These are phyloP conservation scores for Xiphorhynchus elegans DNA, from an alignment of 2,113 vertebrate species.

Conservation along the genomic window DNA sequence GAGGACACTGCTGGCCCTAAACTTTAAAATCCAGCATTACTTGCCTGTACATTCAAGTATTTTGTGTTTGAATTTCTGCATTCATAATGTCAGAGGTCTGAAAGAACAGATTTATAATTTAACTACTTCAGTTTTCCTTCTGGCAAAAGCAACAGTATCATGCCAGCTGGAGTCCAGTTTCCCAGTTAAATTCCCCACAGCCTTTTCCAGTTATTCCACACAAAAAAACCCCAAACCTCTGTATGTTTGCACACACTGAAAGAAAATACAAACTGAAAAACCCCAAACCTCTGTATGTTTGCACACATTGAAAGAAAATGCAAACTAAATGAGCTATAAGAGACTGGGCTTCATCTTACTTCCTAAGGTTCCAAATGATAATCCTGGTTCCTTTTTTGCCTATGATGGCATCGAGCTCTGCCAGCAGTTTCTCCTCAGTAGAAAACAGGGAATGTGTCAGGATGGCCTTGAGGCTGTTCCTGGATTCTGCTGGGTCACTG, in stretches of 20 bases:
- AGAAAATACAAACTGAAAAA: background rate
- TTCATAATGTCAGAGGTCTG: background rate
- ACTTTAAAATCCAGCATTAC: background rate
- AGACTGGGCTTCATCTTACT: constrained; percentile 64
- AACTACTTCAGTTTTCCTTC: background rate
- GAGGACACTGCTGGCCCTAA: background rate
- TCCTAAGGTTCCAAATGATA: constrained; percentile 95
- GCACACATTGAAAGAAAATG: background rate
- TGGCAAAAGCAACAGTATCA: background rate
- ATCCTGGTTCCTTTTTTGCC: constrained; percentile 88
- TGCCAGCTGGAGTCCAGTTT: background rate
- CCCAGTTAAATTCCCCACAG: background rate
- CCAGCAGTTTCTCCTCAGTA: constrained; percentile 79
- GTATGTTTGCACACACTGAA: background rate
- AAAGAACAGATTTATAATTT: background rate
- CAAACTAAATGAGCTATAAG: background rate
- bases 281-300: background rate
- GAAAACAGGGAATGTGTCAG: constrained; percentile 85
- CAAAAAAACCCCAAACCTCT: background rate
- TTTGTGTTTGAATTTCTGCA: background rate
- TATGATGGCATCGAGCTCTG: constrained; percentile 83
- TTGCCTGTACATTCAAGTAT: background rate
- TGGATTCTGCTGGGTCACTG: constrained; percentile 72
- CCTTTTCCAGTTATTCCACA: background rate
- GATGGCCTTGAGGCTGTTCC: constrained; percentile 85